Conservation (phyloP, 1,140 invertebrate species). For the Agrilus planipennis region DNA sequence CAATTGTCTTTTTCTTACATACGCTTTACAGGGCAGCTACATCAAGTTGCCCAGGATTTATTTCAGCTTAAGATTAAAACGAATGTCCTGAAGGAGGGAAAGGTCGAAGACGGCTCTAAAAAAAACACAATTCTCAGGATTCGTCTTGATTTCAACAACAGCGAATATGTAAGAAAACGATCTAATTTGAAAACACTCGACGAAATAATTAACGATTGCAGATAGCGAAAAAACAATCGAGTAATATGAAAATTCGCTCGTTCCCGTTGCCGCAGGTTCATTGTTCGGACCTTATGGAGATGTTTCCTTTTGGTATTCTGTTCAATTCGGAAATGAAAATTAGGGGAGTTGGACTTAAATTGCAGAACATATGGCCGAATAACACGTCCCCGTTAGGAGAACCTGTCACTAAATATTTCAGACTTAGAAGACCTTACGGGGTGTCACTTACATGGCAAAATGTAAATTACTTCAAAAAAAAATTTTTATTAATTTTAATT, state of each 20-base stretch:
- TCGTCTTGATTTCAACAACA: constrained; percentile 68
- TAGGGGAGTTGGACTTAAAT: constrained; percentile 55
- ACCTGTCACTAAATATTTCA: constrained; percentile 53
- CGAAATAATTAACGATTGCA: neutral
- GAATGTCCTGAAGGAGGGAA: constrained; percentile 53
- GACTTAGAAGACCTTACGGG: constrained; percentile 59
- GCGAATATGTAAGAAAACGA: constrained; percentile 49
- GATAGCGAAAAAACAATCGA: neutral
- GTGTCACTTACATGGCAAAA: constrained; percentile 62
- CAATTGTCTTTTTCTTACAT: neutral
- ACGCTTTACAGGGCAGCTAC: constrained; percentile 16
- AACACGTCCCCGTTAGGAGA: constrained; percentile 47
- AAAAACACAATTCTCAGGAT: constrained; percentile 54
- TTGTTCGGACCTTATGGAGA: constrained; percentile 53
- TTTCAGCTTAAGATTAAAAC: constrained; percentile 63
- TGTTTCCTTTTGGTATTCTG: constrained; percentile 65
- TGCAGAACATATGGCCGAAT: constrained; percentile 57
- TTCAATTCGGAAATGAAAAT: constrained; percentile 52
- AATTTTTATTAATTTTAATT: too few relatives aligned
- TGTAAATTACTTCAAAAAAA: constrained; percentile 39
- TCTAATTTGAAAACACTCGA: neutral
- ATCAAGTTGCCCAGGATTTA: constrained; percentile 67
- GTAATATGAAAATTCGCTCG: neutral
- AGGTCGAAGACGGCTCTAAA: constrained; percentile 38
- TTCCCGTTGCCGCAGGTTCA: constrained; percentile 37